A percentile compares a stretch with the other conserved stretches of the same genome.
Evolutionary conservation across 2,888 invertebrate species (phyloP).

Genomic region (Dorcus parallelipipedus): DNA sequence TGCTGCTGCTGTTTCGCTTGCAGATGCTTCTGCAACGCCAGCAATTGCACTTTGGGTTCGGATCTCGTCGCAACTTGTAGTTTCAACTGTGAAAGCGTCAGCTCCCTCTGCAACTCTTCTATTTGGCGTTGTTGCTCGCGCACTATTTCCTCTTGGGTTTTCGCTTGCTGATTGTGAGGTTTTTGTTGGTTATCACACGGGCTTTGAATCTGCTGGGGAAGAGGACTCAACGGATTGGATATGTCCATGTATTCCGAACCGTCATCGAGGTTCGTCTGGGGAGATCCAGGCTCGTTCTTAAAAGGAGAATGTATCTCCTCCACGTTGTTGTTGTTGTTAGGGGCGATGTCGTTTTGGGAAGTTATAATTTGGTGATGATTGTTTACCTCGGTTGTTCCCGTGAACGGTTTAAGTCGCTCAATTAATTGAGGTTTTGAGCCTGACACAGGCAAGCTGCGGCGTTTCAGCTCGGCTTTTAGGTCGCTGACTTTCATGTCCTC

Average conservation of each 20-base stretch:
- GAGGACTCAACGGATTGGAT: conserved; percentile 51
- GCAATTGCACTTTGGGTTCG: conserved; percentile 42
- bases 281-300: conserved; percentile 45
- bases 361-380: conserved; percentile 24
- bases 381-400: conserved; percentile 40
- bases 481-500: conserved; percentile 97
- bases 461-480: conserved; percentile 89
- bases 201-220: conserved; percentile 27
- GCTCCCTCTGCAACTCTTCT: conserved; percentile 79
- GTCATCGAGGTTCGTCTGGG: conserved; percentile 35
- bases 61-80: conserved; percentile 59
- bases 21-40: conserved; percentile 38
- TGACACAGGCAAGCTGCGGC: conserved; percentile 90
- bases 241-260: conserved; percentile 46
- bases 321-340: conserved; percentile 24
- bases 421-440: conserved; percentile 94
- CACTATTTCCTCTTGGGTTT: conserved; percentile 62
- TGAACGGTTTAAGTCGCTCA: conserved; percentile 80
- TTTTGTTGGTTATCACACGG: conserved; percentile 18
- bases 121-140: conserved; percentile 83
- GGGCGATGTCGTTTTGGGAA: conserved; percentile 32
- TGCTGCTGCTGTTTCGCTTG: conserved; percentile 54
- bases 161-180: conserved; percentile 14
- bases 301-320: conserved; percentile 50
- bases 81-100: conserved; percentile 75